Evolutionary conservation across 2,113 vertebrate species (phyloP).

Genomic region (Mirza zaza): DNA sequence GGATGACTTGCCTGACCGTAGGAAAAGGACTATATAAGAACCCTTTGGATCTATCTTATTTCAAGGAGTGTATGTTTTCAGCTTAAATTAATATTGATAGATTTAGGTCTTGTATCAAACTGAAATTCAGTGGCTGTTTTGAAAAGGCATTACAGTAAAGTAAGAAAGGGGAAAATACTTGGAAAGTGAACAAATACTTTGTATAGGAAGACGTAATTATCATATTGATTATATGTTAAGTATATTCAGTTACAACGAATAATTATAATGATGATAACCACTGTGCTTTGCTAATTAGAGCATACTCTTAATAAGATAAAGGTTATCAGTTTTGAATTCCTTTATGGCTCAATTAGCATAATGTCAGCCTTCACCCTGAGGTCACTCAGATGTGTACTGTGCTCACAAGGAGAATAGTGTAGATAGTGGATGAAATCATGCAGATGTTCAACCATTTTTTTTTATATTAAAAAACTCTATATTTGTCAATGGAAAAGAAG

Average conservation of each 20-base stretch:
- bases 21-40: background rate
- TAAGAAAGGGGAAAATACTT: background rate
- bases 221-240: slow-evolving; percentile 23
- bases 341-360: background rate
- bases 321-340: background rate
- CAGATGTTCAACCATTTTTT: background rate
- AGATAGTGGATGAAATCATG: background rate
- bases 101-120: slow-evolving; percentile 14
- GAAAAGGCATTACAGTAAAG: slow-evolving; percentile 15
- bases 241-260: slow-evolving; percentile 23
- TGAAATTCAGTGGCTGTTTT: slow-evolving; percentile 6
- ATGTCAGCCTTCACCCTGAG: background rate
- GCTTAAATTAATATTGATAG: slow-evolving; percentile 9
- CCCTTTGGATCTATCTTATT: background rate
- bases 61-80: background rate
- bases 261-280: background rate
- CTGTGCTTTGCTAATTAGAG: background rate
- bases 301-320: background rate
- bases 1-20: background rate
- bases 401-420: background rate
- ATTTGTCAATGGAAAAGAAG: background rate
- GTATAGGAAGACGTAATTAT: slow-evolving; percentile 37
- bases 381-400: background rate
- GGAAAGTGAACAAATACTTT: slow-evolving; percentile 9
- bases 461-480: background rate